Conservation (phyloP, 2,113 vertebrate species). For the Piaya cayana region DNA sequence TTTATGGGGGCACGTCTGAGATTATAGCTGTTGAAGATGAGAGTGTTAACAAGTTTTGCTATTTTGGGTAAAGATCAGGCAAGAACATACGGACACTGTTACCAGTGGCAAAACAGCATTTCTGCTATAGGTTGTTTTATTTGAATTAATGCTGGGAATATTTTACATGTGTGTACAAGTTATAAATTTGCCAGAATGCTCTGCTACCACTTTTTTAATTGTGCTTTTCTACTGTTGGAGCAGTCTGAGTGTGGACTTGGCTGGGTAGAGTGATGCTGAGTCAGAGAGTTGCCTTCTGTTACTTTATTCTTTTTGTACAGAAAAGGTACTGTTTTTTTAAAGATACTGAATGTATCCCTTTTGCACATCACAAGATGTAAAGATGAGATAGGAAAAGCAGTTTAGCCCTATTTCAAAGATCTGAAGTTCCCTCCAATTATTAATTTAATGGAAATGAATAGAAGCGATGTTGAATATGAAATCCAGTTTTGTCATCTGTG, state of each 20-base stretch:
- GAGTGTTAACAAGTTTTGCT: background rate
- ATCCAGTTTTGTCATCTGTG: background rate
- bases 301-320: background rate
- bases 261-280: conserved; percentile 18
- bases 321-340: background rate
- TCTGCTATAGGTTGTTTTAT: background rate
- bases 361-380: background rate
- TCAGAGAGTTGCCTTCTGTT: conserved; percentile 31
- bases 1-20: background rate
- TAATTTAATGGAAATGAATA: background rate
- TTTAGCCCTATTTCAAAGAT: background rate
- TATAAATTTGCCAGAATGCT: background rate
- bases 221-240: background rate
- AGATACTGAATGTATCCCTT: background rate
- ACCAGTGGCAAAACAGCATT: background rate
- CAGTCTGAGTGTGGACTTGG: background rate
- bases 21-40: background rate
- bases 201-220: background rate
- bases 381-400: background rate
- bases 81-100: fast-evolving
- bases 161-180: background rate
- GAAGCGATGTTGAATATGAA: background rate
- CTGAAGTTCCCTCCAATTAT: background rate
- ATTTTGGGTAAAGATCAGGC: background rate
- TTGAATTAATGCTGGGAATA: background rate